Conservation (phyloP, 2,113 vertebrate genomes). For the Marcusenius ussheri region DNA sequence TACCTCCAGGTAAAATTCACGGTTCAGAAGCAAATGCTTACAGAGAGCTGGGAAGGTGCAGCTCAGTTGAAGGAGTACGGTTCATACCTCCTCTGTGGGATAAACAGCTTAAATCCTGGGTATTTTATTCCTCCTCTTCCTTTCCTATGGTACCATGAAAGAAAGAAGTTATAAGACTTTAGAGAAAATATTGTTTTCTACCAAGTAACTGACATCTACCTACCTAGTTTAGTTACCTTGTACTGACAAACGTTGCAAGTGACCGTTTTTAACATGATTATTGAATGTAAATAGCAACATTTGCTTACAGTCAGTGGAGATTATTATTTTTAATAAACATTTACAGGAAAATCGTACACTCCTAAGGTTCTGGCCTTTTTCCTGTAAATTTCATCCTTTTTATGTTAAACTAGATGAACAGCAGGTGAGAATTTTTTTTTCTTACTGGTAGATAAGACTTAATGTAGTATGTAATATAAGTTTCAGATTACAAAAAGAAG, state of each 20-base stretch:
- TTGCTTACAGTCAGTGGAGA: background rate
- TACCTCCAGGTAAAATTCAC: background rate
- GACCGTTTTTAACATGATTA: background rate
- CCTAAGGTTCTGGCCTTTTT: background rate
- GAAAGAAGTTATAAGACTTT: background rate
- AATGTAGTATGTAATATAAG: background rate
- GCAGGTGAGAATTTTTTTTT: background rate
- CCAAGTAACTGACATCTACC: background rate
- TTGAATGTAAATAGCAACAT: background rate
- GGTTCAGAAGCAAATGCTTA: background rate
- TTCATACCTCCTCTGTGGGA: background rate
- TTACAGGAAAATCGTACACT: background rate
- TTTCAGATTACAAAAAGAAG: background rate
- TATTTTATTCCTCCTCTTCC: background rate
- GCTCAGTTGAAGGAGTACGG: background rate
- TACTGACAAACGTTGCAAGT: background rate
- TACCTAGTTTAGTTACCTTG: background rate
- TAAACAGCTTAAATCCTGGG: background rate
- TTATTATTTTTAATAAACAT: background rate
- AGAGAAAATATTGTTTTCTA: background rate
- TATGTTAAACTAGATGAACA: background rate
- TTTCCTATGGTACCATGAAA: background rate
- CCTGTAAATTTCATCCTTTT: background rate
- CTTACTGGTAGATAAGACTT: background rate
- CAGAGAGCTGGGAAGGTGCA: background rate